Evolutionary conservation across 2,113 vertebrate species (phyloP), one percentile per base, ranked within the genome.

Genomic region (Meles meles): DNA sequence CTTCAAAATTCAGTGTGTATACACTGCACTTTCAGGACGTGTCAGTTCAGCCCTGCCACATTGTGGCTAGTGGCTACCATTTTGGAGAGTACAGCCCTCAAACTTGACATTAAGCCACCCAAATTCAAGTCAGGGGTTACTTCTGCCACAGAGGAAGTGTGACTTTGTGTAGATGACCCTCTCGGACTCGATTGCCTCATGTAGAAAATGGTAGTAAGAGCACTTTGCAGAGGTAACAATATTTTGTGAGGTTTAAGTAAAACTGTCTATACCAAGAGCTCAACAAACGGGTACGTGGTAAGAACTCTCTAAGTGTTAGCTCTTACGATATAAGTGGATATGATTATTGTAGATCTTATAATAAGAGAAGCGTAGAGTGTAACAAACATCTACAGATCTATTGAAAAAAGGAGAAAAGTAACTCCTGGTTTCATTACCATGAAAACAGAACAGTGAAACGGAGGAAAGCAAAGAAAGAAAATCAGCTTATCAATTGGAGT

Each of bases 41-140:
- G 15, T 23, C 49, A 2, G 1, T 39, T 52, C 25, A 4, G 9
- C 44, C 25, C 1, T 0, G 57, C 23, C 23, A 14, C 31, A 0
- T 0, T n/a, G 57, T 34, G 47, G 29, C 63, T 3, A 0, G 25
- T 0, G 20, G 27, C 59, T 63, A 1, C 34, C 18, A 0, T 0
- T 1, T 1, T 23, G 57, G 27, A 80, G 27, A 7, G 13, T 1
- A 0, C 10, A 29, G 6, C 49, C 47, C 23, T 55, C 71, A 20
- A 23, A 18, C 18, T 17, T 27, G 37, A 6, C 17, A 7, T 31
- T 37, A 15, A 44, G 52, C 65, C 12, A 37, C 65, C 31, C 47
- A 10, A 7, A 14, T 39, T 63, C 29, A 39, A 42, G 63, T 8
- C 47, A 5, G 4, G 39, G 55, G 21, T 74, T 61, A 29, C 39